A percentile compares a stretch with the other conserved stretches of the same genome.
Conservation (phyloP, 2,113 vertebrate genomes). For the Grallaria varia region DNA sequence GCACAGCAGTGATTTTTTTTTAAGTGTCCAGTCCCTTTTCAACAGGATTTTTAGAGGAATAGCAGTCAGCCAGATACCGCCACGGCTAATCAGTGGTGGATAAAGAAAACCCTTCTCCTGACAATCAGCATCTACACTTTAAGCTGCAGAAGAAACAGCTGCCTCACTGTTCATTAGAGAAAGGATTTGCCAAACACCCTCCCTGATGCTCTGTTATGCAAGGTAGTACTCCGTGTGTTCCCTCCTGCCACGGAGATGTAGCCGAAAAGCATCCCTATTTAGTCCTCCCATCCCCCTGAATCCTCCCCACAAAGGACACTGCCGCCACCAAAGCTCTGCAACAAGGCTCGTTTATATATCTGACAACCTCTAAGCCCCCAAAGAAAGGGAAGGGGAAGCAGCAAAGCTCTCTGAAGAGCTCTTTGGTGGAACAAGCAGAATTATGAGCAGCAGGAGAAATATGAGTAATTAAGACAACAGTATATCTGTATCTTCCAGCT, state of each 20-base stretch:
- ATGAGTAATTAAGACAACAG: slow-evolving; percentile 71
- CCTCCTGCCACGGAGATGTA: not conserved
- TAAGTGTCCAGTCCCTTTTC: not conserved
- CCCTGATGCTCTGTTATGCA: slow-evolving; percentile 6
- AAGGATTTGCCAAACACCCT: slow-evolving; percentile 35
- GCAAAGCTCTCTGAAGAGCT: slow-evolving; percentile 60
- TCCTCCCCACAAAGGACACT: slow-evolving; percentile 45
- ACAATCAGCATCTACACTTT: not conserved
- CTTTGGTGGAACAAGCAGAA: slow-evolving; percentile 53
- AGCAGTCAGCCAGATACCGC: not conserved
- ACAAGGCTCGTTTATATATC: slow-evolving; percentile 47
- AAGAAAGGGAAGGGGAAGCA: slow-evolving; percentile 39
- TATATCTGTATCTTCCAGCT: slow-evolving; percentile 62
- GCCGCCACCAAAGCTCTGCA: slow-evolving; percentile 45
- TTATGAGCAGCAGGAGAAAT: slow-evolving; percentile 67
- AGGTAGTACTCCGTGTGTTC: not conserved
- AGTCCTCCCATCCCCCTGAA: slow-evolving; percentile 39
- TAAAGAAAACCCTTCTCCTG: not conserved
- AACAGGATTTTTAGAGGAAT: slow-evolving; percentile 17
- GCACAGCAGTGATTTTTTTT: not conserved
- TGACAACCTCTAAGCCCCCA: slow-evolving; percentile 61
- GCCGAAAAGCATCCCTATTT: not conserved
- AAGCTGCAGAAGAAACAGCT: slow-evolving; percentile 32
- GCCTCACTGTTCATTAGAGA: slow-evolving; percentile 16
- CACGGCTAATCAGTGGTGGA: not conserved